phyloP scores from a whole-genome alignment of 2,113 vertebrate species.

The Phrynocephalus versicolor region DNA sequence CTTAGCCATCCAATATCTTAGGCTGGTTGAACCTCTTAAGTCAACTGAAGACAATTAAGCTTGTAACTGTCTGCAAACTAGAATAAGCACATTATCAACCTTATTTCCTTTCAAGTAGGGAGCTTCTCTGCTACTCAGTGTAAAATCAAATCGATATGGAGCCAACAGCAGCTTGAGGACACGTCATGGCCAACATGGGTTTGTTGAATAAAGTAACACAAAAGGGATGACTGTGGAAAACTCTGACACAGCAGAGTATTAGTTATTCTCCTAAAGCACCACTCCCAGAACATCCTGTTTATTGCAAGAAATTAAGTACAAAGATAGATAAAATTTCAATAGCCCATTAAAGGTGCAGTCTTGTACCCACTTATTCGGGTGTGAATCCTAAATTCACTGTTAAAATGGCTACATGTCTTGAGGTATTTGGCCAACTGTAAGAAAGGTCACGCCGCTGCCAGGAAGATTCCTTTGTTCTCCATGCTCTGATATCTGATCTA shows the following conservation, averaged over 20 bases:
- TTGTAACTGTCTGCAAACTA: not conserved
- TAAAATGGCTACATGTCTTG: not conserved
- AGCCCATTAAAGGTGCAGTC: not conserved
- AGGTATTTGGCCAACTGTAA: not conserved
- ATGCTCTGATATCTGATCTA: constrained; percentile 20
- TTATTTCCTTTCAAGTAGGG: not conserved
- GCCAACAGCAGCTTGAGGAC: not conserved
- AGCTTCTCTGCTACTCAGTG: not conserved
- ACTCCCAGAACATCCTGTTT: too few species aligned
- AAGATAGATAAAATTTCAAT: not conserved
- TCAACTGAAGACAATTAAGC: not conserved
- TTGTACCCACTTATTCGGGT: not conserved
- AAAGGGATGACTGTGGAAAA: too few species aligned
- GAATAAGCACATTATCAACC: not conserved
- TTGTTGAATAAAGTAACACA: not conserved
- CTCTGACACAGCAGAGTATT: too few species aligned
- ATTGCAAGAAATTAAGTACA: not conserved
- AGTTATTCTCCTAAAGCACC: too few species aligned
- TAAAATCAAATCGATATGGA: not conserved
- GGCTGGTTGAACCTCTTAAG: not conserved
- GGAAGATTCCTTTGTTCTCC: constrained; percentile 30
- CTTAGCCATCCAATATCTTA: not conserved
- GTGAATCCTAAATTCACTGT: not conserved
- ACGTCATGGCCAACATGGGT: constrained; percentile 4
- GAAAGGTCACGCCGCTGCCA: constrained; percentile 23